Conservation (phyloP, 1,140 invertebrate species). For the Magallana angulata region DNA sequence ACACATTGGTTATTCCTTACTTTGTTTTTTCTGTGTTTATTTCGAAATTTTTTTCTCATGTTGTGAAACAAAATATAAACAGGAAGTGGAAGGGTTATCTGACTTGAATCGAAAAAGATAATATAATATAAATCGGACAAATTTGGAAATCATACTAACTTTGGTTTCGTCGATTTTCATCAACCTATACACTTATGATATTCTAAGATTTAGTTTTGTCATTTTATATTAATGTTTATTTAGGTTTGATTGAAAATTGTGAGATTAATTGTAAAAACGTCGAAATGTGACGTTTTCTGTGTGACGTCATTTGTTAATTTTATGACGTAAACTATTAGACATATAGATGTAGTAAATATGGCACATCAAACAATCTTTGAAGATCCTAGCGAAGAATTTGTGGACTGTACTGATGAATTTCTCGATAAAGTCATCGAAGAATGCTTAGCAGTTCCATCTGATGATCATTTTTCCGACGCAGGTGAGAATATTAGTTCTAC, state of each 20-base stretch:
- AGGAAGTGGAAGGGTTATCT: background rate
- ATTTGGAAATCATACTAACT: background rate
- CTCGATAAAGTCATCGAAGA: background rate
- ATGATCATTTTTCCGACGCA: background rate
- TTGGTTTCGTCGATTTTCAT: background rate
- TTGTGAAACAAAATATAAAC: background rate
- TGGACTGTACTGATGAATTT: background rate
- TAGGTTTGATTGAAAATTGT: background rate
- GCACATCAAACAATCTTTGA: background rate
- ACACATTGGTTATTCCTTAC: background rate
- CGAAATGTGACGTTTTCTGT: background rate
- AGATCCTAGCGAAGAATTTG: slow-evolving; percentile 15
- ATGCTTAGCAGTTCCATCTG: background rate
- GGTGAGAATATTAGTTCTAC: background rate
- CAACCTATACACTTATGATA: background rate
- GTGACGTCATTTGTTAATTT: background rate
- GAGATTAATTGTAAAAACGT: background rate
- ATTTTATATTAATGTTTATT: background rate
- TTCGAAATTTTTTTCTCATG: slow-evolving; percentile 17
- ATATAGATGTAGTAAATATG: background rate
- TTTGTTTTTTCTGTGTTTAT: slow-evolving; percentile 10
- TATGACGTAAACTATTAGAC: background rate
- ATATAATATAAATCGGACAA: background rate
- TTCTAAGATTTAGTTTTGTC: background rate
- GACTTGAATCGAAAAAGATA: background rate